These are phyloP conservation scores for Chloromyia formosa DNA, from an alignment of 2,888 invertebrate species.

Conservation along the genomic window DNA sequence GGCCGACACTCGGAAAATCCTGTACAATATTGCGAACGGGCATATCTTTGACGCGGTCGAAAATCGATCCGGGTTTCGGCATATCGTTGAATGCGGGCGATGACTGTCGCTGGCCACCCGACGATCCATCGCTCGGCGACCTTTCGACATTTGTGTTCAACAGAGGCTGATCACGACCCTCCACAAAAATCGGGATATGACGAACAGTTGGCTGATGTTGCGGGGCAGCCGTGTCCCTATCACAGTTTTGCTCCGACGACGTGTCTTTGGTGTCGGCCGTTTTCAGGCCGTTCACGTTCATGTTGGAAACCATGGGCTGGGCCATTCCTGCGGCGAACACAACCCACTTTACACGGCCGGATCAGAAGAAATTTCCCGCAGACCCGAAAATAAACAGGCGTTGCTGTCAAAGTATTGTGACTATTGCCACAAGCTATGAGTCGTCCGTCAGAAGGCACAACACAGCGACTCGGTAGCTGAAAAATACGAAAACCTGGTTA, in stretches of 20 bases:
- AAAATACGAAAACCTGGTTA: background rate
- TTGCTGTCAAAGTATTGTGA: background rate
- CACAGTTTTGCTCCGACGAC: background rate
- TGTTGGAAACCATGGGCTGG: conserved; percentile 42
- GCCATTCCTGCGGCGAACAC: conserved; percentile 28
- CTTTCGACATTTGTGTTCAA: conserved; percentile 69
- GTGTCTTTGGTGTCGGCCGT: conserved; percentile 34
- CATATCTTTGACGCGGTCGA: conserved; percentile 51
- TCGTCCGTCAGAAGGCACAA: background rate
- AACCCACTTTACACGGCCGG: conserved; percentile 18
- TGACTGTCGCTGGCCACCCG: conserved; percentile 50
- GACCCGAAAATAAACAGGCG: conserved; percentile 29
- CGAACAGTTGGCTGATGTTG: conserved; percentile 67
- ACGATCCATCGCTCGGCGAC: conserved; percentile 45
- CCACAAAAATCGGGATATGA: conserved; percentile 84
- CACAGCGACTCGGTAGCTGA: background rate
- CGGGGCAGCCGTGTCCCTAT: conserved; percentile 9
- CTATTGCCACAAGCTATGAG: conserved; percentile 3
- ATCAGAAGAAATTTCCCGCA: conserved; percentile 25
- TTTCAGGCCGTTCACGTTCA: conserved; percentile 38
- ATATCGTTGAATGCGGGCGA: conserved; percentile 42
- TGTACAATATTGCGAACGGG: conserved; percentile 47
- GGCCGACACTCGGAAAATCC: conserved; percentile 1
- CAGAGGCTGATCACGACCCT: conserved; percentile 79
- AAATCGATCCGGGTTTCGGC: conserved; percentile 49